Base-by-base conservation (phyloP, 2,113 vertebrate genomes). In the Rhabdornis inornatus region DNA sequence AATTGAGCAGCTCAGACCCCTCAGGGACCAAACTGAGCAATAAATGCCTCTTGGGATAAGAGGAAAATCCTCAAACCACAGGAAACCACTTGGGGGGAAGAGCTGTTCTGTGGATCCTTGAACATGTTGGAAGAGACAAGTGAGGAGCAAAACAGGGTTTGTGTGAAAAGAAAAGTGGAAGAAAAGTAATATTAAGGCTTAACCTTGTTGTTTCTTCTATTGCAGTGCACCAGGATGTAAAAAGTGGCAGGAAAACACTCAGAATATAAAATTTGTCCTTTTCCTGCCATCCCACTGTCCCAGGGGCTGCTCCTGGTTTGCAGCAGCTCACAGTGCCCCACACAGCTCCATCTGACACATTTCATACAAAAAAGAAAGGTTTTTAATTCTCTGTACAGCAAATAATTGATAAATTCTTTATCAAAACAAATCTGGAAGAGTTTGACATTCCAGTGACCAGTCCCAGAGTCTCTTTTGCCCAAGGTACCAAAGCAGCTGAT, bases 361-460 rank as follows among this genome's bases (percentile, higher is more conserved):
- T 2, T 4, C 13, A 31, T 70, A 82, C 55, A 47, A 55, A 87
- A 65, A 33, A 77, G 47, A 61, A 19, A 3, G 7, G 3, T 5
- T 61, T 89, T 87, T 82, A 95, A 94, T 91, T 84, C 56, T 93
- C 71, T 93, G 87, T 88, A 63, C 79, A 92, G 59, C 52, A 91
- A 77, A 31, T 10, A 42, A 15, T 40, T 44, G 71, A 90, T 53
- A 66, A 90, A 83, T 63, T 55, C 75, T 47, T 77, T 66, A 15
- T 75, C 68, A 42, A 61, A 89, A 76, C 13, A 7, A 31, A 47
- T 37, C 33, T 50, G 70, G 63, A 40, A 10, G 53, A 78, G 18
- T 40, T 66, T 31, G 53, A 23, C 9, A 2, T 91, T 83, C 92
- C 83, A 84, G 63, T 63, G n/a, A 56, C 7, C 19, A 80, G 74